Base-by-base conservation (phyloP, 2,888 invertebrate genomes). In the Pyrochroa serraticornis region DNA sequence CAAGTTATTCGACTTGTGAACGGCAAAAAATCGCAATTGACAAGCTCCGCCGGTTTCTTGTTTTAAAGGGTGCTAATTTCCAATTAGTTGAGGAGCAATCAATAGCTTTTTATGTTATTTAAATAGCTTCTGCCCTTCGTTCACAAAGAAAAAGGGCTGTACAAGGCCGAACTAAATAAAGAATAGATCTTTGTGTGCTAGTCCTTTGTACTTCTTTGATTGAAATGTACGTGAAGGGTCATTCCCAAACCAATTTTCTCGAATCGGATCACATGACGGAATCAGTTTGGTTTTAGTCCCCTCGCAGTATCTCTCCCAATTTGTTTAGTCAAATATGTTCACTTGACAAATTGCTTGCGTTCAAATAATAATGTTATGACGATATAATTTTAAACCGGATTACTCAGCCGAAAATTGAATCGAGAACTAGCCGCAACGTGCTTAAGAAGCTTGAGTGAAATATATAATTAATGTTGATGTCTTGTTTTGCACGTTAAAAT, bases 171-270 rank as follows among this genome's bases (percentile, higher is more conserved):
- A 56, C 44, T 56, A 49, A 49, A 56, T 44, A 38, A 56, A 56
- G 49, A 54, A 54, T 48, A 53, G 53, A 39, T 46, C 55, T 55
- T 56, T 50, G 56, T 50, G 30, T 30, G 44, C 50, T 32, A 37
- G 37, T 49, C 50, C 56, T 49, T 56, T 56, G 54, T 54, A 45
- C 42, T 48, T 36, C 36, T 54, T 35, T 54, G 56, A 56, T 56
- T 56, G 55, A 49, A 55, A 55, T 55, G 49, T 49, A 48, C 49
- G 43, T 44, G 14, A 37, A 56, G 55, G 44, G 49, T 39, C 49
- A 56, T 56, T 49, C 43, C 30, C 44, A 49, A 55, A 49, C 48
- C 48, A 49, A 55, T 56, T 49, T 55, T 44, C 44, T 35, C 8
- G 42, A 35, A 44, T 39, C 36, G 14, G 34, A 56, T 49, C 44